Evolutionary conservation across 2,797 vertebrate genomes (phyloP), one percentile per base, ranked within the genome.

Genomic region (Arrhamphus sclerolepis): DNA sequence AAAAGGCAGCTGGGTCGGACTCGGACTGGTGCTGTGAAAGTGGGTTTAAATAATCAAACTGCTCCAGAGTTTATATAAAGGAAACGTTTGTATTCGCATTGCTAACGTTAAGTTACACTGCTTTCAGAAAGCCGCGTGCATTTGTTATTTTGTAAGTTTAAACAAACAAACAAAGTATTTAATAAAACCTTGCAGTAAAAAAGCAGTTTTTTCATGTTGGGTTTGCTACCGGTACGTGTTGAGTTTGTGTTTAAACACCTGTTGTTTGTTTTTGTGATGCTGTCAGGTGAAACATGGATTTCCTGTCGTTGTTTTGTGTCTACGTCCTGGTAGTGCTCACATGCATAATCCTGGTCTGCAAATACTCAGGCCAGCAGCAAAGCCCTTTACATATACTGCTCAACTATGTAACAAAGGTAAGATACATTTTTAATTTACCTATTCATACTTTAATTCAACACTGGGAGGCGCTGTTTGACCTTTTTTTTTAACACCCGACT

Each of bases 291-390:
- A 57, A 53, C 65, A 99, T 99, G 97, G 97, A 99, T 39, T 98
- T 99, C 79, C 89, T 98, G 77, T 89, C 88, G 1, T 91, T 99
- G 16, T 96, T 98, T 72, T 54, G 83, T 0, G 17, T 94, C 20
- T 98, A 99, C 73, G 62, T 95, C 31, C 56, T 66, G 1, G 72
- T 89, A n/a, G 75, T 97, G 57, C 73, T 97, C 17, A 20, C 87
- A 0, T 71, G 89, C 38, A 67, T 91, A 0, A 71, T 79, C 2
- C 54, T 92, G 0, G 90, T 95, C 31, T 97, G 92, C 59, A 90
- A 73, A 64, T 93, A 93, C 74, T 93, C 93, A 0, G 89, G 90
- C 3, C 89, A 84, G 46, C 83, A 87, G 39, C 82, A 90, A 40
- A 90, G 73, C 26, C 89, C 90, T 0, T 70, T 94, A 11, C 80